These are phyloP conservation scores for Acholoe squamosa DNA, from an alignment of 2,888 invertebrate species.

Conservation along the genomic window DNA sequence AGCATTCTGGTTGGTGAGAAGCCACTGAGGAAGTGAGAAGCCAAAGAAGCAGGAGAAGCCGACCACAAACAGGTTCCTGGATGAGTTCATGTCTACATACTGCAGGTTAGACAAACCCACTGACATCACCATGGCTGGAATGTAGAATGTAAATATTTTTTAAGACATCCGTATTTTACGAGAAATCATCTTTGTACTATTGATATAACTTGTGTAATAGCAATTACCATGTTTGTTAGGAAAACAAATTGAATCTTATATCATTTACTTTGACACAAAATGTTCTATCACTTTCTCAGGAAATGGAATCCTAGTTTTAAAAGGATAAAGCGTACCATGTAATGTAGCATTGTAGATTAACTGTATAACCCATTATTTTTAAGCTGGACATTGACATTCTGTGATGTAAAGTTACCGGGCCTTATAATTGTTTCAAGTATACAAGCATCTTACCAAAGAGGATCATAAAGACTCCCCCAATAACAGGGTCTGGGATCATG, in stretches of 20 bases:
- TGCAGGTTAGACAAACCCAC: constrained; percentile 81
- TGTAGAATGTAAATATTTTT: background rate
- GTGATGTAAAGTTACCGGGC: too few relatives aligned
- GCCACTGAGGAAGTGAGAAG: constrained; percentile 84
- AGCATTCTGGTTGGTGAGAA: constrained; percentile 72
- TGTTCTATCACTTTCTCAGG: too few relatives aligned
- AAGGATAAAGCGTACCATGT: too few relatives aligned
- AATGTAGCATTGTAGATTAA: too few relatives aligned
- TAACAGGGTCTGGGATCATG: constrained; percentile 84
- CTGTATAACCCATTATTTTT: too few relatives aligned
- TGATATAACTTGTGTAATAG: background rate
- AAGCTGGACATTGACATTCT: too few relatives aligned
- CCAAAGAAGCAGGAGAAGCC: constrained; percentile 94
- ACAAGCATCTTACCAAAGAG: constrained; percentile 78
- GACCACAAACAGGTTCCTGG: constrained; percentile 93
- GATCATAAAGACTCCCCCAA: constrained; percentile 82
- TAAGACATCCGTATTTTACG: background rate
- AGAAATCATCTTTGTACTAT: background rate
- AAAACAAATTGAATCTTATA: too few relatives aligned
- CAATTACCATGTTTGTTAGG: too few relatives aligned
- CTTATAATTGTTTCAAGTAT: too few relatives aligned
- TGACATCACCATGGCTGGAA: constrained; percentile 79
- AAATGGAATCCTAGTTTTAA: too few relatives aligned
- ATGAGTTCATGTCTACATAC: constrained; percentile 90
- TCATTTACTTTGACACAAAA: background rate